A percentile compares a stretch with the other conserved stretches of the same genome.
phyloP scores from a whole-genome alignment of 1,140 invertebrate genomes.

The Ips typographus region DNA sequence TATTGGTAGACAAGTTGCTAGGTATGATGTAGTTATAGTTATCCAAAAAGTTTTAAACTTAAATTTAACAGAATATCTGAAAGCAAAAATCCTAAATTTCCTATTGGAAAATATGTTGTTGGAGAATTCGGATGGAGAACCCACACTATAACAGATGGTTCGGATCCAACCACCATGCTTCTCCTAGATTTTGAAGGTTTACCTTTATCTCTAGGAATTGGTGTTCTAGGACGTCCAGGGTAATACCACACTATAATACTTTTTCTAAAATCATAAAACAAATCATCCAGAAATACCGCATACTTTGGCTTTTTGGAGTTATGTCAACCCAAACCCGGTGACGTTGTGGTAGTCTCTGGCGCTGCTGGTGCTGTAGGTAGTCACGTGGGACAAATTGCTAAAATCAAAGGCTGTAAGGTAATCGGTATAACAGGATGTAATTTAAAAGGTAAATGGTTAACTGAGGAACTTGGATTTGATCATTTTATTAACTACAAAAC shows the following conservation, averaged over 20 bases:
- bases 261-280: not conserved
- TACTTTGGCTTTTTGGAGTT: conserved; percentile 71
- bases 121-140: conserved; percentile 60
- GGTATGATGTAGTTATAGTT: too few species aligned
- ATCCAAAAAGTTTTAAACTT: too few species aligned
- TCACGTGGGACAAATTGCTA: conserved; percentile 73
- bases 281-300: conserved; percentile 55
- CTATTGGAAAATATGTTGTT: conserved; percentile 55
- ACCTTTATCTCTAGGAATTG: conserved; percentile 49
- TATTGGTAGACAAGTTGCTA: too few species aligned
- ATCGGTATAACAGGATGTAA: conserved; percentile 71
- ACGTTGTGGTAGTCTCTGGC: conserved; percentile 66
- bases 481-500: conserved; percentile 72
- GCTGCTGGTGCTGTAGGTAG: conserved; percentile 73
- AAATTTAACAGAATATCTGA: conserved; percentile 47
- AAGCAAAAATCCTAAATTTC: conserved; percentile 55
- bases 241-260: conserved; percentile 12
- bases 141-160: conserved; percentile 58
- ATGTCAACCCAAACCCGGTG: conserved; percentile 66
- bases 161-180: conserved; percentile 1
- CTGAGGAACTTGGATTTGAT: conserved; percentile 65
- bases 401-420: conserved; percentile 64
- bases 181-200: not conserved
- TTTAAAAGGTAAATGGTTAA: conserved; percentile 69
- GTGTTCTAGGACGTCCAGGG: conserved; percentile 45